These are phyloP conservation scores for Decapterus maruadsi DNA, from an alignment of 2,797 vertebrate species.

Conservation along the genomic window DNA sequence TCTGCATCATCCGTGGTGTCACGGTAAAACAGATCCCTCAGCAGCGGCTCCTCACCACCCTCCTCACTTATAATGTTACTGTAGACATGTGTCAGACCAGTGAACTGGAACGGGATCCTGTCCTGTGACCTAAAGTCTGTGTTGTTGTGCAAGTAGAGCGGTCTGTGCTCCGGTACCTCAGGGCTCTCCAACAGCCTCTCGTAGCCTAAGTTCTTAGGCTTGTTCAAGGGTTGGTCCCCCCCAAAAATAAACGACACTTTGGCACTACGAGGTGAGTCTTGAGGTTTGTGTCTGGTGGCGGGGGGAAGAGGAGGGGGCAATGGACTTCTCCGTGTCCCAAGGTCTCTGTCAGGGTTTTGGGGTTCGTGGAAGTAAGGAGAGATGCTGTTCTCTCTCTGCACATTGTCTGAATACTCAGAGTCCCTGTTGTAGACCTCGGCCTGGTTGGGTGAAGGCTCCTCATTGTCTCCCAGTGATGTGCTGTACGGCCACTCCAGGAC, in stretches of 20 bases:
- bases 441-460: slow-evolving; percentile 74
- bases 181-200: slow-evolving; percentile 92
- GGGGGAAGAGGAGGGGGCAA: slow-evolving; percentile 87
- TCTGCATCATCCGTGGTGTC: slow-evolving; percentile 95
- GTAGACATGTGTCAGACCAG: slow-evolving; percentile 88
- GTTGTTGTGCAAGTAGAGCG: slow-evolving; percentile 88
- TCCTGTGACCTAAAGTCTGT: slow-evolving; percentile 88
- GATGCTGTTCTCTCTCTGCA: slow-evolving; percentile 88
- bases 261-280: slow-evolving; percentile 93
- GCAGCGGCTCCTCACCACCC: slow-evolving; percentile 93
- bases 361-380: slow-evolving; percentile 87
- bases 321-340: slow-evolving; percentile 80
- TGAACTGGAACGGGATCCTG: slow-evolving; percentile 89
- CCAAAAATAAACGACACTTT: slow-evolving; percentile 99
- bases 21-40: slow-evolving; percentile 94
- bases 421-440: slow-evolving; percentile 87
- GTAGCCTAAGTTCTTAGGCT: slow-evolving; percentile 89
- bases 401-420: slow-evolving; percentile 82
- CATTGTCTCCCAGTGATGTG: slow-evolving; percentile 89
- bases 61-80: slow-evolving; percentile 90
- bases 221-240: slow-evolving; percentile 90
- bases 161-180: slow-evolving; percentile 88
- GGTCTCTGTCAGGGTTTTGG: slow-evolving; percentile 82
- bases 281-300: slow-evolving; percentile 89
- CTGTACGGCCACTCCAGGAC: slow-evolving; percentile 95